Evolutionary conservation across 2,797 vertebrate species (phyloP).

Genomic region (Calcarius lapponicus): DNA sequence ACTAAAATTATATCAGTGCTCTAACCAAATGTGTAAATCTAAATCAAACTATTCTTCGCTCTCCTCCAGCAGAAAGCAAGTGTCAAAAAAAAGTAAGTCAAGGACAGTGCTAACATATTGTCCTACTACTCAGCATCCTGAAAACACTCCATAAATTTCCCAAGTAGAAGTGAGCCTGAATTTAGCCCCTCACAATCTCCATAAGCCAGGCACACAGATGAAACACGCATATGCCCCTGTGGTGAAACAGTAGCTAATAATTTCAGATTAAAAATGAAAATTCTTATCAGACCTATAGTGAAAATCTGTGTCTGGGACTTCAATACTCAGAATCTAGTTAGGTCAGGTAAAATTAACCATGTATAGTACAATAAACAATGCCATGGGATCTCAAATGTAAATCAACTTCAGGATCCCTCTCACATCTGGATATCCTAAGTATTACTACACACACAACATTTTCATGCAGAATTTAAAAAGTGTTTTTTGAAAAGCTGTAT

Average conservation of each 20-base stretch:
- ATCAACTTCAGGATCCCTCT: not conserved
- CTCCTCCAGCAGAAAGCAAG: not conserved
- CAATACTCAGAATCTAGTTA: not conserved
- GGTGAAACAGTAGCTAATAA: not conserved
- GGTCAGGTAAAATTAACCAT: not conserved
- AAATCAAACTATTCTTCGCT: not conserved
- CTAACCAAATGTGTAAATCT: not conserved
- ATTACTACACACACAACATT: not conserved
- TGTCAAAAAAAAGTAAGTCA: not conserved
- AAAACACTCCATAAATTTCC: not conserved
- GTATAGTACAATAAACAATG: not conserved
- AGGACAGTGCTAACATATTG: not conserved
- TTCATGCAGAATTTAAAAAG: not conserved
- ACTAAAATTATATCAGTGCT: not conserved
- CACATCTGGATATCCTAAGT: not conserved
- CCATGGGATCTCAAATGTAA: not conserved
- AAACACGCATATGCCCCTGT: not conserved
- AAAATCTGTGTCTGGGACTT: not conserved
- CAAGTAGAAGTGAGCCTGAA: not conserved
- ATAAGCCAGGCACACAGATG: not conserved
- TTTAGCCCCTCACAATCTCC: not conserved
- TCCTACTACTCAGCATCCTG: not conserved
- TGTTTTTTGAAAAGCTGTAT: not conserved
- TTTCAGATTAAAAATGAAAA: not conserved
- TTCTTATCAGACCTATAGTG: not conserved